Evolutionary conservation across 2,797 vertebrate genomes (phyloP), one percentile per base, ranked within the genome.

Genomic region (Oreochromis mossambicus): DNA sequence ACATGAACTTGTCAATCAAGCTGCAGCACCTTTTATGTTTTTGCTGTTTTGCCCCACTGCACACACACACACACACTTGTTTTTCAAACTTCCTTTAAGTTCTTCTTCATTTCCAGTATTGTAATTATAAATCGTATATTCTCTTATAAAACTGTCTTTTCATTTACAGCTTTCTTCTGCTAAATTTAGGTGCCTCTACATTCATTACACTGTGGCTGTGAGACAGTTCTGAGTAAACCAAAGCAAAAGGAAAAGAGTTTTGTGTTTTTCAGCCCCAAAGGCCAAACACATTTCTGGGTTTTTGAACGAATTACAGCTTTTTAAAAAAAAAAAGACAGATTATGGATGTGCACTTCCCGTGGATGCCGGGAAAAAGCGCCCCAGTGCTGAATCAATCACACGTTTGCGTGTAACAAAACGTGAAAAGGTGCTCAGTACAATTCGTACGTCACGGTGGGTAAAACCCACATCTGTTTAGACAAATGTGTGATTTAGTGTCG

Each of bases 1-100:
- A 97, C 95, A 96, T 96, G 96, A 98, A 98, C 96, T 93, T 97
- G 94, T 97, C 97, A 97, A 81, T 97, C 97, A 97, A 90, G 87
- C 81, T 52, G 48, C 70, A 76, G 83, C 7, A 14, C 77, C 88
- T 80, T 63, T 91, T 78, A 86, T 75, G 76, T 88, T 94, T 86
- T 88, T 80, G 36, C 90, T 76, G 38, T 78, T 81, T 79, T 89
- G 48, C 79, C 61, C 51, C 79, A 58, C 51, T 76, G 15, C 7
- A 0, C 58, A 1, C 5, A 32, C 32, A 32, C 4, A 32, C 41
- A 12, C 41, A 5, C 21, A n/a, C 82, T 83, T 46, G 61, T 77
- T 73, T 82, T 58, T 14, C 73, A 41, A 54, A 63, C 77, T 77
- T 77, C 80, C 41, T 83, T 87, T 83, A 13, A 82, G 46, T 87